These are phyloP conservation scores for Harpagus bidentatus DNA, from an alignment of 2,113 vertebrate species.

Conservation along the genomic window DNA sequence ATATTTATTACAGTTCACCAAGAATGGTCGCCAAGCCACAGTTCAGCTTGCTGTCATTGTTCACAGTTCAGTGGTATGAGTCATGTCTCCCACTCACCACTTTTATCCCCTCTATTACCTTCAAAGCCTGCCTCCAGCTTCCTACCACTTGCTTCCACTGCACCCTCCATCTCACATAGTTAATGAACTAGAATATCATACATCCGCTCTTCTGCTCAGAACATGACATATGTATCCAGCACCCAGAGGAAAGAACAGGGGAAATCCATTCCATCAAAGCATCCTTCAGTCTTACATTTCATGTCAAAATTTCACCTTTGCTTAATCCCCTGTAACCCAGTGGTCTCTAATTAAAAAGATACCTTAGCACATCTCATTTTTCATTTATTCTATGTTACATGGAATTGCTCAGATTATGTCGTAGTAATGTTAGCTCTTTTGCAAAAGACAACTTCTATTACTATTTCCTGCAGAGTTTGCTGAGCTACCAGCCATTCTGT, in stretches of 20 bases:
- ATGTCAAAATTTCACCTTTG: not conserved
- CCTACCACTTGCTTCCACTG: constrained; percentile 18
- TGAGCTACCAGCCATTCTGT: not conserved
- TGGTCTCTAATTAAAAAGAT: not conserved
- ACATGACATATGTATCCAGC: not conserved
- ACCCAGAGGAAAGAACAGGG: not conserved
- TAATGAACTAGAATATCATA: not conserved
- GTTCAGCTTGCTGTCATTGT: not conserved
- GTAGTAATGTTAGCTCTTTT: rapidly evolving
- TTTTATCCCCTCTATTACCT: constrained; percentile 8
- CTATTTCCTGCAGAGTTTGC: not conserved
- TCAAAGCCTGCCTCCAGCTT: constrained; percentile 47
- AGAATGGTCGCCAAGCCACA: not conserved
- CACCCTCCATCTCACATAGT: not conserved
- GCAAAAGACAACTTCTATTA: not conserved
- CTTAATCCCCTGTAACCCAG: not conserved
- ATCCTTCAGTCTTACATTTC: not conserved
- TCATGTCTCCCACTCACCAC: constrained; percentile 37
- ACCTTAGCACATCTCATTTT: not conserved
- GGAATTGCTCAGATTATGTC: not conserved
- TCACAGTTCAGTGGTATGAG: not conserved
- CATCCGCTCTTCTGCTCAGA: not conserved
- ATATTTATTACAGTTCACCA: not conserved
- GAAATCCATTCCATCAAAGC: not conserved
- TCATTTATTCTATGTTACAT: not conserved